phyloP scores from a whole-genome alignment of 2,113 vertebrate species.

The Colius striatus region DNA sequence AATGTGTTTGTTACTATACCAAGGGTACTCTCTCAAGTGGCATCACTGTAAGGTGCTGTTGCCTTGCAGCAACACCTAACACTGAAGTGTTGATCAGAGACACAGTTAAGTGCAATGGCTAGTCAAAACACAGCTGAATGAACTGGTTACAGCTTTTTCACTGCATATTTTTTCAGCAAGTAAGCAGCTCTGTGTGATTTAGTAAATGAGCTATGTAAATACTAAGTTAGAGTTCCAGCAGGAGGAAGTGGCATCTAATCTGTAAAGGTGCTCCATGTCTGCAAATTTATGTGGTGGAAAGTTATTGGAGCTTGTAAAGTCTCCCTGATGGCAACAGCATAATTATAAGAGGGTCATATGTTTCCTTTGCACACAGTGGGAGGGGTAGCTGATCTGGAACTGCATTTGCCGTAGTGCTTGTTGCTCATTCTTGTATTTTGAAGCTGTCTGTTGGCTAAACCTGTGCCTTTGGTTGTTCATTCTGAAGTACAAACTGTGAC shows the following conservation, averaged over 20 bases:
- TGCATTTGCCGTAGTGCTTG: accelerated
- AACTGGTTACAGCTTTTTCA: neutral
- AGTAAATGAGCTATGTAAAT: neutral
- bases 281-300: neutral
- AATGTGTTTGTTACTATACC: neutral
- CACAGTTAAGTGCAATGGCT: neutral
- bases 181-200: neutral
- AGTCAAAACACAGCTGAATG: neutral
- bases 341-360: neutral
- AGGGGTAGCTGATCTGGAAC: neutral
- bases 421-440: neutral
- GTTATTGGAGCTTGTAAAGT: neutral
- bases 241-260: neutral
- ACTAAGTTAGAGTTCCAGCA: neutral
- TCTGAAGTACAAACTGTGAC: neutral
- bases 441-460: neutral
- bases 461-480: accelerated
- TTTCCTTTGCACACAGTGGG: neutral
- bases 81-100: neutral
- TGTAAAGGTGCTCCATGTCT: neutral
- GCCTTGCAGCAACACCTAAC: neutral
- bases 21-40: neutral
- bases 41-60: neutral
- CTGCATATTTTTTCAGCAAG: neutral
- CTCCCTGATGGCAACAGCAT: neutral